phyloP scores from a whole-genome alignment of 2,797 vertebrate species.

The Gobio occitaniae region DNA sequence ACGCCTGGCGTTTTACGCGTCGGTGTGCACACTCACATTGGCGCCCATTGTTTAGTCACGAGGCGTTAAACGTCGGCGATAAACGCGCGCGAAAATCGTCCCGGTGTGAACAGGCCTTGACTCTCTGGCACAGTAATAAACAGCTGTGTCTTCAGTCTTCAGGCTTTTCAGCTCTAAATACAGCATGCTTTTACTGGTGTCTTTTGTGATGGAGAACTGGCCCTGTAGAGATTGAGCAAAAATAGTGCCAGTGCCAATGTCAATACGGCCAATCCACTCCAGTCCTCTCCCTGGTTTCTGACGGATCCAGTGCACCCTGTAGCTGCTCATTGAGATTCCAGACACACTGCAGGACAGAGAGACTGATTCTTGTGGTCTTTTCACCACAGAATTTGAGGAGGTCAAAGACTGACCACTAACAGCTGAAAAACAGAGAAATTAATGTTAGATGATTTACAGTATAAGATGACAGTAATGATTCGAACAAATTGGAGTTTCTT shows the following conservation, averaged over 20 bases:
- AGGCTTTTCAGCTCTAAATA: conserved; percentile 2
- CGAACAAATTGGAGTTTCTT: not conserved
- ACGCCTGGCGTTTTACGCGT: too few relatives aligned
- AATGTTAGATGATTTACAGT: not conserved
- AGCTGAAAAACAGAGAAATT: not conserved
- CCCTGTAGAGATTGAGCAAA: conserved; percentile 1
- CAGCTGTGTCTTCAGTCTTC: not conserved
- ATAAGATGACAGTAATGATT: not conserved
- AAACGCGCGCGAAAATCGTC: too few relatives aligned
- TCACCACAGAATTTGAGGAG: not conserved
- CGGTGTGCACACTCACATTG: too few relatives aligned
- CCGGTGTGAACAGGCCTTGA: too few relatives aligned
- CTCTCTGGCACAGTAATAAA: conserved; percentile 31
- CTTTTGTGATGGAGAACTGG: not conserved
- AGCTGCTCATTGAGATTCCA: not conserved
- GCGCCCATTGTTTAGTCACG: too few relatives aligned
- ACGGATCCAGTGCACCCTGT: too few relatives aligned
- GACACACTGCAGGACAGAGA: not conserved
- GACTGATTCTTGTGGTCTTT: not conserved
- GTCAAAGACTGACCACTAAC: not conserved
- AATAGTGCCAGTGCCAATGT: not conserved
- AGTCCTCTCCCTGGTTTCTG: too few relatives aligned
- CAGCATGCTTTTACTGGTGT: not conserved
- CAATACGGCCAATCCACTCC: not conserved
- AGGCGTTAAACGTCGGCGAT: too few relatives aligned